Evolutionary conservation across 2,113 vertebrate genomes (phyloP), one percentile per base, ranked within the genome.

Genomic region (Cynoglossus semilaevis): DNA sequence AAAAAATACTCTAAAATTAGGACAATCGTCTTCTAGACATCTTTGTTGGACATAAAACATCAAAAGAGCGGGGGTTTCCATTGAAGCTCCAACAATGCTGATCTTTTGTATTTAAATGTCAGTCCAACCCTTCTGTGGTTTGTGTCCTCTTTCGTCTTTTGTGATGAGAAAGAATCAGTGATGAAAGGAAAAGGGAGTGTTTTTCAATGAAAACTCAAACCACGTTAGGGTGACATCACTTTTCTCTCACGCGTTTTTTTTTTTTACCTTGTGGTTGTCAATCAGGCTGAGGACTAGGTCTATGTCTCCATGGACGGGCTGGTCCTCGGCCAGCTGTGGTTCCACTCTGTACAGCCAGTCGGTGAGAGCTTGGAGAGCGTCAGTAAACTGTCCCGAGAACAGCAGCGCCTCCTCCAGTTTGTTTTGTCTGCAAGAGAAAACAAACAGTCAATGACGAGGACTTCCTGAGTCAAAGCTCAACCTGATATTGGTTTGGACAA

Each of bases 281-380:
- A 98, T 97, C 81, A 99, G 86, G 76, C 98, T 97, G 87, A 99
- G 94, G 65, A 98, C 94, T 76, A 98, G 90, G 88, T 99, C 96
- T 19, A 96, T 92, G 83, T 99, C 97, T 83, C 97, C 97, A 0
- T 99, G 96, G 9, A 99, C 94, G 0, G 96, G 96, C 72, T 98
- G 97, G 73, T 99, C 97, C 89, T 98, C 96, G 3, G 96, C 96
- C 76, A 99, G 76, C 57, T 97, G 96, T 51, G 97, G 96, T 54
- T 99, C 97, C 61, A 98, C 92, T 88, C 92, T 93, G 68, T 98
- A 99, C 1, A 99, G 87, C 97, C 97, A 99, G 67, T 99, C 97
- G 68, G 98, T 98, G 56, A 99, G 94, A 77, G 96, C 95, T 86
- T 98, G 97, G 54, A 99, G 88, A 61, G 97, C 97, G 29, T 98